phyloP scores from a whole-genome alignment of 2,888 invertebrate genomes.

The Pardosa pseudoannulata region DNA sequence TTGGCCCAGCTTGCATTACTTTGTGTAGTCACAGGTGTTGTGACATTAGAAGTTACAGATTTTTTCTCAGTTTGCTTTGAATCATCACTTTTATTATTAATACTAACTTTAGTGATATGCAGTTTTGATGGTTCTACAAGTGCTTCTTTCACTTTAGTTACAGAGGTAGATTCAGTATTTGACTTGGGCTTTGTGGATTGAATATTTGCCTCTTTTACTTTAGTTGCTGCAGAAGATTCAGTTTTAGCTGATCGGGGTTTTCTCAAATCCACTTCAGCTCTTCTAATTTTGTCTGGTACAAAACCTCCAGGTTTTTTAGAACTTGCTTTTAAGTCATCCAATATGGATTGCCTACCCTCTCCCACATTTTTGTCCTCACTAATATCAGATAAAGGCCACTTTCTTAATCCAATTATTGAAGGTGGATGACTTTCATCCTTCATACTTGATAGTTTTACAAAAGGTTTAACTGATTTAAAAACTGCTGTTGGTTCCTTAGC shows the following conservation, averaged over 20 bases:
- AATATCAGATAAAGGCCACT: slow-evolving; percentile 65
- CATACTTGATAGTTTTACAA: slow-evolving; percentile 65
- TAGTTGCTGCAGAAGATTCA: slow-evolving; percentile 2
- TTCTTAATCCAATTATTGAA: slow-evolving; percentile 53
- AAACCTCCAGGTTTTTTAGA: slow-evolving; percentile 58
- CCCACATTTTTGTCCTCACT: slow-evolving; percentile 15
- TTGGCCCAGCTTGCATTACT: slow-evolving; percentile 3
- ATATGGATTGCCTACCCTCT: slow-evolving; percentile 48
- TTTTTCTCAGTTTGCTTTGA: slow-evolving; percentile 8
- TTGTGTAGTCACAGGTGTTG: not conserved
- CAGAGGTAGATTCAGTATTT: slow-evolving; percentile 4
- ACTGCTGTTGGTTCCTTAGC: slow-evolving; percentile 49
- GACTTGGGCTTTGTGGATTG: not conserved
- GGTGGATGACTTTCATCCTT: slow-evolving; percentile 64
- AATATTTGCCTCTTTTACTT: not conserved
- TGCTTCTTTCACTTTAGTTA: slow-evolving; percentile 19
- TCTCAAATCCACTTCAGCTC: slow-evolving; percentile 65
- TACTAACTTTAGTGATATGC: slow-evolving; percentile 67
- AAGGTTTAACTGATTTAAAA: slow-evolving; percentile 61
- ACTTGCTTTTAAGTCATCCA: slow-evolving; percentile 60
- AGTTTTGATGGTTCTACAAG: slow-evolving; percentile 51
- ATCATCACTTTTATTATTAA: slow-evolving; percentile 34
- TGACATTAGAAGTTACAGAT: slow-evolving; percentile 20
- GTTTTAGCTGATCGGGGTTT: slow-evolving; percentile 52
- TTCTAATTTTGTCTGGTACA: slow-evolving; percentile 51